A percentile compares a stretch with the other conserved stretches of the same genome.
These are phyloP conservation scores for Brachionus asplanchnoidis DNA, from an alignment of 1,140 invertebrate species.

Conservation along the genomic window DNA sequence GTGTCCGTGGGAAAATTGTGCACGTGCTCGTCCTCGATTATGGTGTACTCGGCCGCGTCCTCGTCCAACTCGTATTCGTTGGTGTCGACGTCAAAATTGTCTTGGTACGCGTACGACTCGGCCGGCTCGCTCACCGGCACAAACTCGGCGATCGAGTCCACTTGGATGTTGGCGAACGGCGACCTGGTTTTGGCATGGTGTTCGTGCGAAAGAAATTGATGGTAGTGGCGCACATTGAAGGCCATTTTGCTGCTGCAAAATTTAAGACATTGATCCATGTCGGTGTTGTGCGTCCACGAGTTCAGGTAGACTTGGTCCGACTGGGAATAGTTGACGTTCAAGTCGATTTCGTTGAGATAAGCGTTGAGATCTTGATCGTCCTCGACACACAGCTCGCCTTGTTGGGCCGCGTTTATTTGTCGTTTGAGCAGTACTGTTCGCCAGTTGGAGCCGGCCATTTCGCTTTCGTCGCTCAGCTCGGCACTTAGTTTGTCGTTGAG, in stretches of 20 bases:
- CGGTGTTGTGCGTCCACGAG: neutral
- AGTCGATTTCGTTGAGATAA: constrained; percentile 34
- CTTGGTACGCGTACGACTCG: neutral
- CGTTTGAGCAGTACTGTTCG: neutral
- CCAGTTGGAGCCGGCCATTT: neutral
- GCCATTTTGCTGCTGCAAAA: constrained; percentile 11
- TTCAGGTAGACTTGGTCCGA: neutral
- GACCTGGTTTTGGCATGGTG: neutral
- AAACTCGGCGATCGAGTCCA: constrained; percentile 36
- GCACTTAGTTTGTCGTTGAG: neutral
- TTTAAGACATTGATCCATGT: neutral
- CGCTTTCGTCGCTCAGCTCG: neutral
- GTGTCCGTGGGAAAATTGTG: neutral
- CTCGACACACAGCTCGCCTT: neutral
- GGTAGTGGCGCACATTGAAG: neutral
- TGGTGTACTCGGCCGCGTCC: neutral
- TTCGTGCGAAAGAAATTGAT: neutral
- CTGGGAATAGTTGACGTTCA: constrained; percentile 22
- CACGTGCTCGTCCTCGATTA: neutral
- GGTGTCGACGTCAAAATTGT: neutral
- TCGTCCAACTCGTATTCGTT: neutral
- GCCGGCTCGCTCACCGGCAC: neutral
- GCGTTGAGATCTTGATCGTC: neutral
- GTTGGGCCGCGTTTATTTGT: neutral
- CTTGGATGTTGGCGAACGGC: neutral